Evolutionary conservation across 2,797 vertebrate species (phyloP).

Genomic region (Megalops cyprinoides): DNA sequence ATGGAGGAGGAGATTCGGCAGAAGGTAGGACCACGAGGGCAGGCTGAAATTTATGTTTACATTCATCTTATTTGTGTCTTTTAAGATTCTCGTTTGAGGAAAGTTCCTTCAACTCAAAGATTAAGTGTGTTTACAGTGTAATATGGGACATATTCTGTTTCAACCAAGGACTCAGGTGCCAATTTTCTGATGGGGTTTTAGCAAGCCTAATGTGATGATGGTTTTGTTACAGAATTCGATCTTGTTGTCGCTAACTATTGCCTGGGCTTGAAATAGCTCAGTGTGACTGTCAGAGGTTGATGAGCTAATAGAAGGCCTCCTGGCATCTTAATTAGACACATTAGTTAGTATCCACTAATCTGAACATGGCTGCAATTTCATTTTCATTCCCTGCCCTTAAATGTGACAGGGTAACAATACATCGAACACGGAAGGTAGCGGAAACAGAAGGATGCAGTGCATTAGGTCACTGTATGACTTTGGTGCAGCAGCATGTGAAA

Average conservation of each 20-base stretch:
- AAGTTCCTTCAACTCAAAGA: neutral
- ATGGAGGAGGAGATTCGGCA: constrained; percentile 98
- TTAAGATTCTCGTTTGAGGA: too few relatives aligned
- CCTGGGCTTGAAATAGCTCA: constrained; percentile 28
- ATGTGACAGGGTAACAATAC: constrained; percentile 24
- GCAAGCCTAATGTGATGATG: neutral
- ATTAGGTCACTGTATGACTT: constrained; percentile 37
- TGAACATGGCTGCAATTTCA: constrained; percentile 38
- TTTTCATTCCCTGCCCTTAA: constrained; percentile 30
- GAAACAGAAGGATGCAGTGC: constrained; percentile 10
- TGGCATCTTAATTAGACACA: constrained; percentile 47
- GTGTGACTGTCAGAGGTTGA: constrained; percentile 40
- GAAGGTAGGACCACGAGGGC: constrained; percentile 75
- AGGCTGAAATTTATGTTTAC: neutral
- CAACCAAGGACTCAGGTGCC: neutral
- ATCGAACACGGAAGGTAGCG: neutral
- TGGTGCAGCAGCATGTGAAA: constrained; percentile 4
- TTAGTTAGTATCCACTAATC: constrained; percentile 37
- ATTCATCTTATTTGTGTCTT: too few relatives aligned
- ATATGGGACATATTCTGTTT: neutral
- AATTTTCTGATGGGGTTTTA: neutral
- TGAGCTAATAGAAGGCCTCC: constrained; percentile 30
- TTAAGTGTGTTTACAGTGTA: too few relatives aligned
- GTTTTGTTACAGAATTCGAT: neutral
- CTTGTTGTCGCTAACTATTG: too few relatives aligned